A percentile compares a stretch with the other conserved stretches of the same genome.
Evolutionary conservation across 2,888 invertebrate species (phyloP).

Genomic region (Ophion costatus): DNA sequence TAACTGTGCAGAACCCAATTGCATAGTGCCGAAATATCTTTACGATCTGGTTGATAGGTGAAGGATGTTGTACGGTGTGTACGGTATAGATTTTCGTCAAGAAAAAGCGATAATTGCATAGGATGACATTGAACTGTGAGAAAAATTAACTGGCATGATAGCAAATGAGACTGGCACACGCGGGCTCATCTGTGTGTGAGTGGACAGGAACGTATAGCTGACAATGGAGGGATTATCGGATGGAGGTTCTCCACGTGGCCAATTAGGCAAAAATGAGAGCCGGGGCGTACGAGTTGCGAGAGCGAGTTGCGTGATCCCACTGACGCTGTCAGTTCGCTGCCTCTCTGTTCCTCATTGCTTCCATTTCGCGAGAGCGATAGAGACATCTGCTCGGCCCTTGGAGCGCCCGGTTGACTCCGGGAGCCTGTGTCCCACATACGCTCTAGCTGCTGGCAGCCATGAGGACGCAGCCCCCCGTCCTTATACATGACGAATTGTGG

Average conservation of each 20-base stretch:
- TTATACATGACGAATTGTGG: not conserved
- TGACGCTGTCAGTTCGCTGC: constrained; percentile 58
- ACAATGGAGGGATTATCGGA: constrained; percentile 15
- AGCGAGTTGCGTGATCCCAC: constrained; percentile 47
- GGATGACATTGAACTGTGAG: not conserved
- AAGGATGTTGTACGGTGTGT: not conserved
- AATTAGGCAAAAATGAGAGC: constrained; percentile 65
- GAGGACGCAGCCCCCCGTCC: not conserved
- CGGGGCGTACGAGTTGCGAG: constrained; percentile 44
- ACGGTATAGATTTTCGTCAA: not conserved
- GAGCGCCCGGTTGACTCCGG: constrained; percentile 32
- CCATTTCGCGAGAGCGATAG: constrained; percentile 55
- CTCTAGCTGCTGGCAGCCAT: not conserved
- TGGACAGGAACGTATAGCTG: not conserved
- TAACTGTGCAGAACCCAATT: not conserved
- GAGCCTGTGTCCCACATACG: constrained; percentile 12
- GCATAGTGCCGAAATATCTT: not conserved
- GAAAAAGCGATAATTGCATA: not conserved
- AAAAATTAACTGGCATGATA: not conserved
- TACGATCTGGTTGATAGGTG: not conserved
- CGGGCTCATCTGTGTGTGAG: not conserved
- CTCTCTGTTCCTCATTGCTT: constrained; percentile 65
- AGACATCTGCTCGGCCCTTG: constrained; percentile 12
- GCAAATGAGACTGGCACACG: not conserved
- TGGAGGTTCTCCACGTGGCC: constrained; percentile 55